Conservation (phyloP, 2,797 vertebrate species). For the Astyanax mexicanus region DNA sequence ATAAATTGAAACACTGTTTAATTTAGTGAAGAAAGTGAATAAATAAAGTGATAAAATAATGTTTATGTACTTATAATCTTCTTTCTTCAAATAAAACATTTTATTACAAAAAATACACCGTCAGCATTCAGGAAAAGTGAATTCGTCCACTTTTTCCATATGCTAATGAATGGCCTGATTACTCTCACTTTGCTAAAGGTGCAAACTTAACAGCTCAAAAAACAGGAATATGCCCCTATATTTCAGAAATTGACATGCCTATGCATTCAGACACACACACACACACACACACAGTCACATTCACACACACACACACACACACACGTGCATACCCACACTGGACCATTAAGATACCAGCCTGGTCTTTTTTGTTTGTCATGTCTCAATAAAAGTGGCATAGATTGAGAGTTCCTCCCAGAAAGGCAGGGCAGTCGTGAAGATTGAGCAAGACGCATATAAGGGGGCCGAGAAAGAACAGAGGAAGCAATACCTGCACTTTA, state of each 20-base stretch:
- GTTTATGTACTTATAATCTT: no score
- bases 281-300: background rate
- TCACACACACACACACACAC: background rate
- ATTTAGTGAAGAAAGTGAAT: no score
- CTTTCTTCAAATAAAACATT: no score
- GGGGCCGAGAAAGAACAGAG: background rate
- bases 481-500: slow-evolving; percentile 26
- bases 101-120: no score
- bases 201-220: no score
- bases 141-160: no score
- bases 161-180: no score
- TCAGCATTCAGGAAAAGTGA: no score
- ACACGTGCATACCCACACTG: slow-evolving; percentile 2
- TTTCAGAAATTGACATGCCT: no score
- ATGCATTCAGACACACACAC: background rate
- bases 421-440: slow-evolving; percentile 23
- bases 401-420: slow-evolving; percentile 31
- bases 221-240: background rate
- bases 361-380: slow-evolving; percentile 38
- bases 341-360: slow-evolving; percentile 29
- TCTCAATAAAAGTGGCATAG: slow-evolving; percentile 46
- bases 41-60: no score
- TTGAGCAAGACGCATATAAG: slow-evolving; percentile 69
- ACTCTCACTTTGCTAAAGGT: no score
- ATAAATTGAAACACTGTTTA: no score